phyloP scores from a whole-genome alignment of 2,888 invertebrate genomes.

The Drosophila longiperda region DNA sequence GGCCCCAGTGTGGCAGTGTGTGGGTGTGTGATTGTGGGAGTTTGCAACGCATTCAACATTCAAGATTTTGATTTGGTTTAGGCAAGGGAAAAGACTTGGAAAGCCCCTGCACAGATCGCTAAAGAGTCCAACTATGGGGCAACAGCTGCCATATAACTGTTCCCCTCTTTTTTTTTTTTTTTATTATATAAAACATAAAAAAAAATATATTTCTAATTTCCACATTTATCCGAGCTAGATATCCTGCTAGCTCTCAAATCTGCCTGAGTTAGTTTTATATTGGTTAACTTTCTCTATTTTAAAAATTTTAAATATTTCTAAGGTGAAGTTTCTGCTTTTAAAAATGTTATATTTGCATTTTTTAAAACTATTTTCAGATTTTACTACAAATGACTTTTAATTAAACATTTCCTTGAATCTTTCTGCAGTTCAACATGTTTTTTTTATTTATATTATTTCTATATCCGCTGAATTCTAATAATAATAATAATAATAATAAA shows the following conservation, averaged over 20 bases:
- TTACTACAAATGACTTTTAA: background rate
- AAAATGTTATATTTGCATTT: too few relatives aligned
- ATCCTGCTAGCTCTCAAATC: background rate
- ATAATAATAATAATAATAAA: too few relatives aligned
- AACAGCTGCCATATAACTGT: background rate
- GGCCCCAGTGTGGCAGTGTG: slow-evolving; percentile 26
- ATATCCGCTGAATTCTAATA: background rate
- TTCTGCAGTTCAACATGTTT: background rate
- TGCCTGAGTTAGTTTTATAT: background rate
- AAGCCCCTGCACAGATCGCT: background rate
- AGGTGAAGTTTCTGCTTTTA: background rate
- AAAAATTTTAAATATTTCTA: too few relatives aligned
- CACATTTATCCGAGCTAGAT: background rate
- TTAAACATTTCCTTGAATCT: background rate
- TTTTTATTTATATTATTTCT: background rate
- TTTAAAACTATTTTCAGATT: background rate
- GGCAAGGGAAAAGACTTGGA: slow-evolving; percentile 9
- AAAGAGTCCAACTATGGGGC: background rate
- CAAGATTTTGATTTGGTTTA: slow-evolving; percentile 14
- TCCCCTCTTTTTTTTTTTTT: background rate
- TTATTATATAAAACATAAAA: background rate
- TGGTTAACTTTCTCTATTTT: background rate
- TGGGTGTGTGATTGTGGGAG: slow-evolving; percentile 23
- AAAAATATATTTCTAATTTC: background rate
- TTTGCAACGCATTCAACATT: slow-evolving; percentile 22